Evolutionary conservation across 2,113 vertebrate genomes (phyloP), one percentile per base, ranked within the genome.

Genomic region (Corydoras sp.): DNA sequence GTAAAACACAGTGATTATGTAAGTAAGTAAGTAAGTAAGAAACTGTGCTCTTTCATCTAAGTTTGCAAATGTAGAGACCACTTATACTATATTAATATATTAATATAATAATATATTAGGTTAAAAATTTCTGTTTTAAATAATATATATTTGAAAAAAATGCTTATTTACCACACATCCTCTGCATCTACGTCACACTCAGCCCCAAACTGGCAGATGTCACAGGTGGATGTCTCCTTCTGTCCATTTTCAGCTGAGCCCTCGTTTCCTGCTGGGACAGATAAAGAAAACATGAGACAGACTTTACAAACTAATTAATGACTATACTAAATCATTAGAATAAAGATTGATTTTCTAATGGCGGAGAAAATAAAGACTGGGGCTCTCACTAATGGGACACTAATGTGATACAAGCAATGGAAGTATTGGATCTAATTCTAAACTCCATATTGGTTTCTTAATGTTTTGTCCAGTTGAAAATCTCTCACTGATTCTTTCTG

Each of bases 181-280:
- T 99, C 97, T 8, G 96, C 96, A 48, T 99, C 97, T 88, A 98
- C 97, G 0, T 99, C 97, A 30, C 97, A 99, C 86, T 99, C 96
- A 0, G 96, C 97, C 53, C 96, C 97, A 68, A 99, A 99, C 87
- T 98, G 96, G 87, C 97, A 99, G 82, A 98, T 98, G 83, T 98
- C 96, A 82, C 96, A 99, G 81, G 96, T 98, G 81, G 95, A 97
- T 15, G 96, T 96, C 87, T 98, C 95, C 88, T 98, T 98, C 85
- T 94, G 95, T 80, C 85, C 94, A 24, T 93, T 92, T 89, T 98
- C 95, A 32, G 96, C 93, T 9, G 97, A 99, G 69, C 96, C 97
- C 88, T 99, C 96, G 53, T 91, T 95, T 69, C 92, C 97, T 99
- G 71, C 97, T 99, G 68, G 74, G 75, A 65, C 75, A 75, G 58